Percentiles rank a stretch among this genome's conserved stretches.
These are phyloP conservation scores for Papilio gigon DNA, from an alignment of 2,888 invertebrate species.

Conservation along the genomic window DNA sequence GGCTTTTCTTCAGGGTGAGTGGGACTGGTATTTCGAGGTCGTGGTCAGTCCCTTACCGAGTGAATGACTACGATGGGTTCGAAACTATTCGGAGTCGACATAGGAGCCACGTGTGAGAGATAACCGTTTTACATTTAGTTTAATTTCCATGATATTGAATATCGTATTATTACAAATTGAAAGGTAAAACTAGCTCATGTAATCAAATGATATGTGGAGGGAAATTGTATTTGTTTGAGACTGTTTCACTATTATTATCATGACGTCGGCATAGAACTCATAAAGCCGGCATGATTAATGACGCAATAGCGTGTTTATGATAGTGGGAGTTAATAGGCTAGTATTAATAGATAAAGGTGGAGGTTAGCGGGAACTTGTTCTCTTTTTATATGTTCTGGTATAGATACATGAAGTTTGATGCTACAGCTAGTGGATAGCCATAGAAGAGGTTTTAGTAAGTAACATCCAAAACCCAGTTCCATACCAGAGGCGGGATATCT, in stretches of 20 bases:
- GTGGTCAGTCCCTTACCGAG: too few species aligned
- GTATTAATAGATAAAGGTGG: slow-evolving; percentile 29
- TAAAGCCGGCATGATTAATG: slow-evolving; percentile 27
- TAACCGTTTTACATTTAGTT: too few species aligned
- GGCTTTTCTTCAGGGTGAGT: too few species aligned
- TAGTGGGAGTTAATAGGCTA: slow-evolving; percentile 23
- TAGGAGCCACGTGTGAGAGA: too few species aligned
- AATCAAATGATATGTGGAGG: neutral
- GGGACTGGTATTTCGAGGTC: too few species aligned
- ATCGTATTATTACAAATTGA: slow-evolving; percentile 4
- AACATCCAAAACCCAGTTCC: too few species aligned
- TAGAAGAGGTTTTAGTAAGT: too few species aligned
- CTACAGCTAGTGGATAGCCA: too few species aligned
- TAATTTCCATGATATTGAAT: slow-evolving; percentile 1
- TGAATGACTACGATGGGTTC: too few species aligned
- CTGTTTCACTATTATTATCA: slow-evolving; percentile 17
- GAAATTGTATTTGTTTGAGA: slow-evolving; percentile 12
- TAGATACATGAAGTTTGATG: neutral
- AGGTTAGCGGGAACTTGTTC: slow-evolving; percentile 16
- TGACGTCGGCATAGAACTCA: neutral
- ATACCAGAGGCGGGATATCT: too few species aligned
- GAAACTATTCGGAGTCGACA: too few species aligned
- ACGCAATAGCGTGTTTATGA: slow-evolving; percentile 25
- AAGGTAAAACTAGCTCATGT: slow-evolving; percentile 4
- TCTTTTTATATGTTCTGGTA: neutral